phyloP scores from a whole-genome alignment of 2,113 vertebrate genomes.

The Capreolus pygargus region DNA sequence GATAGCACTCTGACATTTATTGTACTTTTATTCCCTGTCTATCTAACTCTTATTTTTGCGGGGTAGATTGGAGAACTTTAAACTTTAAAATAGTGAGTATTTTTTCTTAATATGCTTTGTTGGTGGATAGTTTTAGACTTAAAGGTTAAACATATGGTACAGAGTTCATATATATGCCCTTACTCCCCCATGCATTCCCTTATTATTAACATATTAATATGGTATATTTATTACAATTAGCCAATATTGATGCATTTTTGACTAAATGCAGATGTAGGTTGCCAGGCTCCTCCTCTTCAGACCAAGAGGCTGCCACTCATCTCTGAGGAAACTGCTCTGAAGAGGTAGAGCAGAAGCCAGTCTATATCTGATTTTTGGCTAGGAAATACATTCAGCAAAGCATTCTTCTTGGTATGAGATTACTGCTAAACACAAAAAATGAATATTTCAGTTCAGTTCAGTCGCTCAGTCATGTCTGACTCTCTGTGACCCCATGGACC shows the following conservation, averaged over 20 bases:
- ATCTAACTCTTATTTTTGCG: not conserved
- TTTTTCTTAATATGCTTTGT: not conserved
- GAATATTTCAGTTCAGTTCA: not conserved
- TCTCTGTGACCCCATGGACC: not conserved
- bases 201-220: not conserved
- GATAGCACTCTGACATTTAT: not conserved
- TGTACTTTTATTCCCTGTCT: not conserved
- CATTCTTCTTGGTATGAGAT: not conserved
- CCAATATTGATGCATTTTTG: not conserved
- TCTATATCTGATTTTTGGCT: not conserved
- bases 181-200: not conserved
- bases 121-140: not conserved
- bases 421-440: not conserved
- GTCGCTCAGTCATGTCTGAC: not conserved
- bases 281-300: not conserved
- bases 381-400: not conserved
- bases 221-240: not conserved
- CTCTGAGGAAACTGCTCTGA: not conserved
- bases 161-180: not conserved
- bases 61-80: not conserved
- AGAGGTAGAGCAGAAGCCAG: not conserved
- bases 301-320: not conserved
- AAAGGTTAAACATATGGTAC: not conserved
- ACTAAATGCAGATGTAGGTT: not conserved
- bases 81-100: not conserved